Conservation (phyloP, 2,797 vertebrate genomes). For the Sebastes nivosus region DNA sequence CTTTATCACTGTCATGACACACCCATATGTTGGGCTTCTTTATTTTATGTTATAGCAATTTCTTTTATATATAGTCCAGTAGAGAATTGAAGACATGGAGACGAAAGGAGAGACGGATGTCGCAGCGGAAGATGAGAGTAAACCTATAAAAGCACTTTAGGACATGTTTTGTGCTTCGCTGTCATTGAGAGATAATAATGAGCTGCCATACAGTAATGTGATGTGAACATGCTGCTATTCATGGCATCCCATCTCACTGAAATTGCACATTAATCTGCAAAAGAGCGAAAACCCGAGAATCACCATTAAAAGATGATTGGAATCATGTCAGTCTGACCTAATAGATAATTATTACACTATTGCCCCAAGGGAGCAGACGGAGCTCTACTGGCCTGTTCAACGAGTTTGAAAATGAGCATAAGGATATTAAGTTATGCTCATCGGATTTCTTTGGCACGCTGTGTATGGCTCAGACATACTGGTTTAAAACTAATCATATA, state of each 20-base stretch:
- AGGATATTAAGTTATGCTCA: slow-evolving; percentile 46
- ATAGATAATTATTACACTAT: slow-evolving; percentile 64
- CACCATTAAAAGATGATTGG: slow-evolving; percentile 61
- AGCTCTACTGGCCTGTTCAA: slow-evolving; percentile 33
- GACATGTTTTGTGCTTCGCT: slow-evolving; percentile 2
- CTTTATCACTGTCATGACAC: slow-evolving; percentile 58
- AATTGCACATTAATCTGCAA: slow-evolving; percentile 57
- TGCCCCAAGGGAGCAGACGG: slow-evolving; percentile 43
- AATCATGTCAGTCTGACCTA: slow-evolving; percentile 62
- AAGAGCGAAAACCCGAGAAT: slow-evolving; percentile 42
- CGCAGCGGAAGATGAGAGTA: background rate
- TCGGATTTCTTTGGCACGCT: slow-evolving; percentile 39
- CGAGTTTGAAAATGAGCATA: slow-evolving; percentile 45
- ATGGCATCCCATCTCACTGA: slow-evolving; percentile 38
- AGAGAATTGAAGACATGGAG: background rate
- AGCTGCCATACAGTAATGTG: background rate
- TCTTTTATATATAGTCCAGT: background rate
- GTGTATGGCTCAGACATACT: background rate
- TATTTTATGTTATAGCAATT: slow-evolving; percentile 25
- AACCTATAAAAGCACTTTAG: background rate
- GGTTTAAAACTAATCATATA: slow-evolving; percentile 12
- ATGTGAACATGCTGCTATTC: slow-evolving; percentile 41
- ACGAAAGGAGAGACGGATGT: background rate
- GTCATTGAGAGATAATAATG: slow-evolving; percentile 31
- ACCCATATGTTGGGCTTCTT: slow-evolving; percentile 36